Evolutionary conservation across 2,113 vertebrate genomes (phyloP).

Genomic region (Scomber japonicus): DNA sequence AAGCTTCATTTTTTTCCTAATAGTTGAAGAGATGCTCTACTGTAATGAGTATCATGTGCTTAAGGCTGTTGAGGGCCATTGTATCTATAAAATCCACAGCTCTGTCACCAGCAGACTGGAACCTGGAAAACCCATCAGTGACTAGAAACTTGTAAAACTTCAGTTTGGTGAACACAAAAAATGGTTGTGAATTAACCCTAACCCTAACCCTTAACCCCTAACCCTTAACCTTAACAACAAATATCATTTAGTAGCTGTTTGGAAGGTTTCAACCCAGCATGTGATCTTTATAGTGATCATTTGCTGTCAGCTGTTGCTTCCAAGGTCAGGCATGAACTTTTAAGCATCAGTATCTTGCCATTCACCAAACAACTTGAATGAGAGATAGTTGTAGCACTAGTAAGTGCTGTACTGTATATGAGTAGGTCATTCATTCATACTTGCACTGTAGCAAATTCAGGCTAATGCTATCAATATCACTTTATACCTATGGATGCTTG

Average conservation of each 20-base stretch:
- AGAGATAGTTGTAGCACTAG: not conserved
- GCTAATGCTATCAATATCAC: not conserved
- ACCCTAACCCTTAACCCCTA: too few species aligned
- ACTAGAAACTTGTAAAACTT: conserved; percentile 44
- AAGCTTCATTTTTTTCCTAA: conserved; percentile 51
- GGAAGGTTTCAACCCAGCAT: conserved; percentile 2
- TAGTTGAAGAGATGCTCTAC: conserved; percentile 58
- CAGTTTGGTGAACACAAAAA: not conserved
- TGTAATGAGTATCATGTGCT: conserved; percentile 71
- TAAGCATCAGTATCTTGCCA: not conserved
- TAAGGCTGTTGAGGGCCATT: conserved; percentile 54
- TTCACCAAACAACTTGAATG: conserved; percentile 7
- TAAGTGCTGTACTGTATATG: not conserved
- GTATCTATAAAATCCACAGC: conserved; percentile 52
- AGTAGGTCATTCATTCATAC: not conserved
- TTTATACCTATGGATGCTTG: conserved; percentile 5
- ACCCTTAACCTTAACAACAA: conserved; percentile 2
- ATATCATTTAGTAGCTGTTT: not conserved
- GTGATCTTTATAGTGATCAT: conserved; percentile 17
- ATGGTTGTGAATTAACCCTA: not conserved
- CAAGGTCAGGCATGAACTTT: not conserved
- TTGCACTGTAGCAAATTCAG: not conserved
- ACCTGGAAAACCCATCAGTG: conserved; percentile 71
- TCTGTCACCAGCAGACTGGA: conserved; percentile 48
- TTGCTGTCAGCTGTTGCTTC: conserved; percentile 6